Evolutionary conservation across 2,113 vertebrate species (phyloP), one percentile per base, ranked within the genome.

Genomic region (Strigops habroptila): DNA sequence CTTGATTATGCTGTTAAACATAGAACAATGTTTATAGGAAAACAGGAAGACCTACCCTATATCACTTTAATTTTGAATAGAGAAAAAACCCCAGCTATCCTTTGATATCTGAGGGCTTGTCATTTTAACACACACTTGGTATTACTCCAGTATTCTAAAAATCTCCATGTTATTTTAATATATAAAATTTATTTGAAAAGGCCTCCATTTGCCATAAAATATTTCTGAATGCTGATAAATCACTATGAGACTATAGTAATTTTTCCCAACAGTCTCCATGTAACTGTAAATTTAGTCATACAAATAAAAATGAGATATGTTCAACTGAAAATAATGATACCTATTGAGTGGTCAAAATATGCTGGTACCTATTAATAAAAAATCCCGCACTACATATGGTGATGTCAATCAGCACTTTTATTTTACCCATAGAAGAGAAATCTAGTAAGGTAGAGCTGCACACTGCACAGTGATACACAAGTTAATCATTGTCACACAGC

Each of bases 261-360:
- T 97, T 91, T 84, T 73, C 86, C 86, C 70, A 90, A 31, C 60
- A 84, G 43, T 30, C 59, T 80, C n/a, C 31, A 12, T 30, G 37
- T 59, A 94, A 88, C 73, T 60, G 69, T 68, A 93, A 93, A 88
- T 92, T 86, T 46, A 92, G 93, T 88, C 90, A 86, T 52, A 90
- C 43, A 52, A 83, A 90, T 92, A 77, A 90, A 94, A 93, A 92
- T 27, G 76, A 95, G 30, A 75, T 95, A 91, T 46, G 46, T 76
- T 82, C 75, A 41, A 53, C 49, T 59, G 53, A 79, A 94, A 91
- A 80, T 73, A 88, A 91, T 31, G 19, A 81, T 68, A 86, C n/a
- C 57, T 88, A 86, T 39, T 73, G 90, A 94, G 37, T 28, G 27
- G 77, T 73, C 93, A 71, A 90, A 91, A 95, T 95, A 55, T 23